These are phyloP conservation scores for Calyptomena viridis DNA, from an alignment of 2,113 vertebrate species.

Conservation along the genomic window DNA sequence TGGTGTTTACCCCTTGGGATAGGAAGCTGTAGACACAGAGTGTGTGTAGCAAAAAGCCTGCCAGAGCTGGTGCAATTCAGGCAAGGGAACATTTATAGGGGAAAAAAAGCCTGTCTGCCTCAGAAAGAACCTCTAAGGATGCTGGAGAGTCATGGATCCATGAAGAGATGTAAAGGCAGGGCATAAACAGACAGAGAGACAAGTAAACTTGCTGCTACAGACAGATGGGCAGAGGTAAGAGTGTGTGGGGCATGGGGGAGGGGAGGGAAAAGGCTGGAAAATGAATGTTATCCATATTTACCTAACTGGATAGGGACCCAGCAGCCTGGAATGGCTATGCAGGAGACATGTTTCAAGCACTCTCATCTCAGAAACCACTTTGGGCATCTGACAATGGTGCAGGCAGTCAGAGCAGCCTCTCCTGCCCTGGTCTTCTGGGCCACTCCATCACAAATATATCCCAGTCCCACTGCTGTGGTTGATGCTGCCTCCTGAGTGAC, in stretches of 20 bases:
- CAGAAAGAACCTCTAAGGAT: slow-evolving; percentile 32
- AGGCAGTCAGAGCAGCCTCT: neutral
- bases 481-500: rapidly evolving
- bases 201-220: neutral
- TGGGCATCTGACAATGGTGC: rapidly evolving
- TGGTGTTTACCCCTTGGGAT: slow-evolving; percentile 47
- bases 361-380: neutral
- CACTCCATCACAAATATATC: neutral
- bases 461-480: neutral
- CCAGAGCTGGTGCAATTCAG: slow-evolving; percentile 15
- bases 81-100: slow-evolving; percentile 42
- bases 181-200: neutral
- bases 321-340: neutral
- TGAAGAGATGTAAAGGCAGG: neutral
- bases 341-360: neutral
- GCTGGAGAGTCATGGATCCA: neutral
- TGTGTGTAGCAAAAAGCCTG: neutral
- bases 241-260: neutral
- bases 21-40: neutral
- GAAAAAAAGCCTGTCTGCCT: neutral
- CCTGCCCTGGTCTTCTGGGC: rapidly evolving
- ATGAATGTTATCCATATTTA: neutral
- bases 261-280: neutral
- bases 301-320: neutral
- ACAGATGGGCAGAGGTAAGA: neutral